Conservation (phyloP, 2,797 vertebrate genomes). For the Sebastes wilsoni region DNA sequence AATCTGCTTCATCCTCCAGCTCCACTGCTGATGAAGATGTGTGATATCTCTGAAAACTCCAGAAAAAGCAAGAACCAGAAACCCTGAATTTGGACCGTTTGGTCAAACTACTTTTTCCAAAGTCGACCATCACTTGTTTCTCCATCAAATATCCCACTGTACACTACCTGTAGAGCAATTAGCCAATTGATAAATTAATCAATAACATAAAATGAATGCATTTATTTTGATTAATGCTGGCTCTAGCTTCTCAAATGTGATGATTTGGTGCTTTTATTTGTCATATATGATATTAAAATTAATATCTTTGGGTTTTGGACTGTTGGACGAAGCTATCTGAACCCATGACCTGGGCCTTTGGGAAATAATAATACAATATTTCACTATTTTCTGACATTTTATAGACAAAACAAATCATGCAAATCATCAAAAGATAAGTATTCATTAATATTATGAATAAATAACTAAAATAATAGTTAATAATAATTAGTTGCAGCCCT, state of each 20-base stretch:
- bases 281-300: too few relatives aligned
- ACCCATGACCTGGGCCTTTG: not conserved
- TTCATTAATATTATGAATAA: too few relatives aligned
- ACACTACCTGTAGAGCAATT: not conserved
- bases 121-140: not conserved
- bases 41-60: not conserved
- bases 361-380: not conserved
- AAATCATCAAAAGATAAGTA: too few relatives aligned
- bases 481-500: too few relatives aligned
- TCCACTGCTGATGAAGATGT: not conserved
- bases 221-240: too few relatives aligned
- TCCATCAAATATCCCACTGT: too few relatives aligned
- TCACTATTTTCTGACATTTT: not conserved
- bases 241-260: too few relatives aligned
- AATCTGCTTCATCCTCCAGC: not conserved
- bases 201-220: too few relatives aligned
- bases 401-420: not conserved
- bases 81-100: not conserved
- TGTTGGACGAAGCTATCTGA: not conserved
- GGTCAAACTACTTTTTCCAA: not conserved
- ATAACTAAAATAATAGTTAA: too few relatives aligned
- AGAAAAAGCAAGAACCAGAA: not conserved
- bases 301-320: not conserved
- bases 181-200: not conserved
- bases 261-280: too few relatives aligned